Evolutionary conservation across 2,113 vertebrate species (phyloP).

Genomic region (Lepus europaeus): DNA sequence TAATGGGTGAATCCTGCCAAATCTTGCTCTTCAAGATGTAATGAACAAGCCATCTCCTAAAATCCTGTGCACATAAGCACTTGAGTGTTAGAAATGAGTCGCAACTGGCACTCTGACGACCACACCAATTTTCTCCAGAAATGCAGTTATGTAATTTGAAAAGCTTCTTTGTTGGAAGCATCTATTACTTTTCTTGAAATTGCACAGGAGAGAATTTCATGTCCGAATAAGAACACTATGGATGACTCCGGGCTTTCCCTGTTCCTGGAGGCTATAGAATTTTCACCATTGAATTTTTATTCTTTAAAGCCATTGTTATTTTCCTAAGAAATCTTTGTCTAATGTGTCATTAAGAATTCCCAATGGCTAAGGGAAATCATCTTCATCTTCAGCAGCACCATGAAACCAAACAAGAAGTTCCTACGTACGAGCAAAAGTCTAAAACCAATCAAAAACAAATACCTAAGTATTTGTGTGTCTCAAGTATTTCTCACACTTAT

Average conservation of each 20-base stretch:
- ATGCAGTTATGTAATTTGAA: not conserved
- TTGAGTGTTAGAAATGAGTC: not conserved
- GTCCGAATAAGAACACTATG: conserved; percentile 11
- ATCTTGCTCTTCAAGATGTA: not conserved
- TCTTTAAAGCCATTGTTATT: conserved; percentile 8
- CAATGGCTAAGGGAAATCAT: not conserved
- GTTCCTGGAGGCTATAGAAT: not conserved
- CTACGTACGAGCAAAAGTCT: not conserved
- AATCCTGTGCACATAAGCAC: not conserved
- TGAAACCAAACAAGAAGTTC: not conserved
- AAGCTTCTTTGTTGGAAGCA: not conserved
- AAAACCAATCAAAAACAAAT: not conserved
- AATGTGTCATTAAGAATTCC: not conserved
- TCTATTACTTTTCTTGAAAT: conserved; percentile 10
- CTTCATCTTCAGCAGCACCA: not conserved
- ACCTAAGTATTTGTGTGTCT: not conserved
- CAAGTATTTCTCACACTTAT: not conserved
- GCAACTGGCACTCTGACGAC: not conserved
- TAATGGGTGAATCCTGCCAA: not conserved
- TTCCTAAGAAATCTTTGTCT: conserved; percentile 1
- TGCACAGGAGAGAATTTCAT: not conserved
- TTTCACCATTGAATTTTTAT: conserved; percentile 5
- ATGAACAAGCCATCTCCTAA: not conserved
- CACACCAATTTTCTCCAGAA: conserved; percentile 5
- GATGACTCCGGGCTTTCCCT: not conserved